phyloP scores from a whole-genome alignment of 2,888 invertebrate genomes.

The Seira musarum region DNA sequence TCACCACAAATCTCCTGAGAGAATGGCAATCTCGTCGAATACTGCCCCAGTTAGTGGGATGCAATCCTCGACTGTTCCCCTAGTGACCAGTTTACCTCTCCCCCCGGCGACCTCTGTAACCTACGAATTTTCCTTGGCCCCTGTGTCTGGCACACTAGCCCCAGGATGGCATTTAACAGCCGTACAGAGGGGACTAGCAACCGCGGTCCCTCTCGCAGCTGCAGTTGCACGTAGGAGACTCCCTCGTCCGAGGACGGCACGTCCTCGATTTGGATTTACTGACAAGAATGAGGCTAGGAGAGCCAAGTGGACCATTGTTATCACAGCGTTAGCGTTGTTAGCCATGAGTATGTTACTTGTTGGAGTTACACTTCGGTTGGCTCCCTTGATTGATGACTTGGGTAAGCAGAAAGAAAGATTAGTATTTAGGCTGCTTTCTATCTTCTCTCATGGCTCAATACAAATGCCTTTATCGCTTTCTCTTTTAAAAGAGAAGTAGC shows the following conservation, averaged over 20 bases:
- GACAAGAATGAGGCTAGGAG: slow-evolving; percentile 71
- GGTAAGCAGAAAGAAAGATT: slow-evolving; percentile 76
- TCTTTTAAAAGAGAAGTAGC: no score
- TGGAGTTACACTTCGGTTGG: slow-evolving; percentile 93
- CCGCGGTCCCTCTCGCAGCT: slow-evolving; percentile 67
- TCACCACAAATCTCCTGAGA: slow-evolving; percentile 51
- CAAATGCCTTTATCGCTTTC: no score
- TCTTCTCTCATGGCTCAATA: not conserved
- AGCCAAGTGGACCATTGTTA: slow-evolving; percentile 92
- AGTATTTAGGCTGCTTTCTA: not conserved
- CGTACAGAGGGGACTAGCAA: slow-evolving; percentile 67
- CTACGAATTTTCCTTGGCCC: slow-evolving; percentile 68
- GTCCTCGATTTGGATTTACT: slow-evolving; percentile 68
- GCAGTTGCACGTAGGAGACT: slow-evolving; percentile 68
- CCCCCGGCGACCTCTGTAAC: slow-evolving; percentile 68
- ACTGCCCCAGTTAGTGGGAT: slow-evolving; percentile 54
- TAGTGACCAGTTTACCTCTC: slow-evolving; percentile 66
- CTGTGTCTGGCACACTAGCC: slow-evolving; percentile 68
- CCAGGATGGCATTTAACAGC: slow-evolving; percentile 69
- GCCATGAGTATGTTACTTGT: slow-evolving; percentile 92
- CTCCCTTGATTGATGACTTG: slow-evolving; percentile 95
- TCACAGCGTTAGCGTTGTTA: slow-evolving; percentile 89
- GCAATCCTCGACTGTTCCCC: slow-evolving; percentile 60
- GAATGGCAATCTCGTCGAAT: slow-evolving; percentile 54
- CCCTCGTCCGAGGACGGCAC: slow-evolving; percentile 64